Evolutionary conservation across 1,140 invertebrate genomes (phyloP).

Genomic region (Euura lappo): DNA sequence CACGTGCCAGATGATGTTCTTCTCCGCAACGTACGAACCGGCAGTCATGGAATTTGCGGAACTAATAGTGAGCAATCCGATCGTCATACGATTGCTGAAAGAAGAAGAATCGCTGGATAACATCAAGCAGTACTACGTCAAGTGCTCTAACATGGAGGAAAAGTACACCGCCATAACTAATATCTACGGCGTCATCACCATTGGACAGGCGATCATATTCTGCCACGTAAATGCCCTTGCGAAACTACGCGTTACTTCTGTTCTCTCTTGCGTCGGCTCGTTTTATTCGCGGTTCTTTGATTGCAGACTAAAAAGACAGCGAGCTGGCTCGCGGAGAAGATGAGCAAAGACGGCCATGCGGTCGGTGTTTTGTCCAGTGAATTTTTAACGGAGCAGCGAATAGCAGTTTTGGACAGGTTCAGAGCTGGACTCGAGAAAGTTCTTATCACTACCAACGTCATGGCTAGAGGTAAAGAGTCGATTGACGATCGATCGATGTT

Average conservation of each 20-base stretch:
- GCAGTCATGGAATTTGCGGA: conserved; percentile 98
- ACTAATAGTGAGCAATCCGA: conserved; percentile 89
- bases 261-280: background rate
- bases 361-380: conserved; percentile 94
- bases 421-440: conserved; percentile 91
- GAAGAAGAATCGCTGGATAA: conserved; percentile 98
- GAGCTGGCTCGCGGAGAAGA: conserved; percentile 85
- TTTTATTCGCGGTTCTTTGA: conserved; percentile 13
- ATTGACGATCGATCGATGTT: background rate
- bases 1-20: conserved; percentile 97
- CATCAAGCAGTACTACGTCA: conserved; percentile 97
- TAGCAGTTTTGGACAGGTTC: conserved; percentile 91
- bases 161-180: conserved; percentile 95
- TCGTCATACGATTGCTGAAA: conserved; percentile 84
- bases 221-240: conserved; percentile 77
- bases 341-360: conserved; percentile 90
- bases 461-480: conserved; percentile 69
- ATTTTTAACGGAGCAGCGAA: conserved; percentile 90
- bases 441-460: conserved; percentile 97
- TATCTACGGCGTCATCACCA: conserved; percentile 94
- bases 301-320: conserved; percentile 88
- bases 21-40: conserved; percentile 96
- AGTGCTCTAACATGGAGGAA: conserved; percentile 77
- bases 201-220: conserved; percentile 99
- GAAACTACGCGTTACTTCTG: background rate